These are phyloP conservation scores for Trogon melanurus DNA, from an alignment of 2,113 vertebrate genomes.

Conservation along the genomic window DNA sequence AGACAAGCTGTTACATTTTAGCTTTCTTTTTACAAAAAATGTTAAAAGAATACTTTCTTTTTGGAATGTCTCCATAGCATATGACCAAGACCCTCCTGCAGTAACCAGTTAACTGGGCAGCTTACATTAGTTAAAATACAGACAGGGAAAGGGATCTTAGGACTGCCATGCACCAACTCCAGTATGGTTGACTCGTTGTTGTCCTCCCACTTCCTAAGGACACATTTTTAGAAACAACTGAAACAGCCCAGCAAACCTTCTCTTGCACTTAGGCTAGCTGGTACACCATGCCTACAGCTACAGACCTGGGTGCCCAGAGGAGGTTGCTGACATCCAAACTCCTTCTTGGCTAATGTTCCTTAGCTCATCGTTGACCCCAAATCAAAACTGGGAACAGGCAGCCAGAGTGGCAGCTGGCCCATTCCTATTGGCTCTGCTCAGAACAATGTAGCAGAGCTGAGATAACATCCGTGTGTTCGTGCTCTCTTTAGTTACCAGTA, in stretches of 20 bases:
- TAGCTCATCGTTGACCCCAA: not conserved
- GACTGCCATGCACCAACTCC: not conserved
- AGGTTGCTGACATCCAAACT: not conserved
- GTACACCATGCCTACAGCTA: not conserved
- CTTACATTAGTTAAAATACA: not conserved
- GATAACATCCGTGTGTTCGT: not conserved
- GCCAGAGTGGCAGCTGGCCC: not conserved
- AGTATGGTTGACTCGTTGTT: not conserved
- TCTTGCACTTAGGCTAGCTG: not conserved
- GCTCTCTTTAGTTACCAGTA: not conserved
- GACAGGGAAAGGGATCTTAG: not conserved
- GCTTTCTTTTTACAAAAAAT: conserved; percentile 20
- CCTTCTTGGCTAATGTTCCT: not conserved
- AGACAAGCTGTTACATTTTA: conserved; percentile 28
- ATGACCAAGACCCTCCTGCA: not conserved
- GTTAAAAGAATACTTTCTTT: not conserved
- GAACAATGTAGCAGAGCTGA: not conserved
- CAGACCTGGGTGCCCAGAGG: not conserved
- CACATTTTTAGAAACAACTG: not conserved
- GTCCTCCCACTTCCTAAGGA: not conserved
- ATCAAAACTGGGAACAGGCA: not conserved
- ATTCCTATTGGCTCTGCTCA: rapidly evolving
- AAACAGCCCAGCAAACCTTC: not conserved
- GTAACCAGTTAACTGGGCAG: not conserved
- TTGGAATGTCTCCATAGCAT: not conserved